Conservation (phyloP, 1,140 invertebrate genomes). For the Ctenoplectra terminalis region DNA sequence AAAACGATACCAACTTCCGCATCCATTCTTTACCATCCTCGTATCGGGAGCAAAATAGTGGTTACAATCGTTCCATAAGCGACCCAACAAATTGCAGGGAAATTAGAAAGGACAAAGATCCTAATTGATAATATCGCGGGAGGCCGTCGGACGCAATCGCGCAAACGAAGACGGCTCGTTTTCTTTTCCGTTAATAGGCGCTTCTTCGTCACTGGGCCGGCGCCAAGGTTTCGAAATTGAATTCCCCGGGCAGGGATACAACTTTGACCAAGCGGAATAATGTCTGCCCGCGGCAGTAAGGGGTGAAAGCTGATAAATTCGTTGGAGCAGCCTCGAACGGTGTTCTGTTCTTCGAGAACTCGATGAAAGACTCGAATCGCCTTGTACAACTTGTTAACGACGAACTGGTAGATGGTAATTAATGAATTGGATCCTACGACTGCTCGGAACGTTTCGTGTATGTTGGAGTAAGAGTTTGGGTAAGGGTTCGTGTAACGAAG, state of each 20-base stretch:
- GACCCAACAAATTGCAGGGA: constrained; percentile 8
- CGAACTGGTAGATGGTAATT: not conserved
- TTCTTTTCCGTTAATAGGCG: constrained; percentile 10
- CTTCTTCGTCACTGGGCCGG: not conserved
- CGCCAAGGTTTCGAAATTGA: not conserved
- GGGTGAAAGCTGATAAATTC: constrained; percentile 6
- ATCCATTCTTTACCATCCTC: not conserved
- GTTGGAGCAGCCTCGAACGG: not conserved
- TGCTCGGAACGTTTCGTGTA: not conserved
- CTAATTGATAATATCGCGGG: not conserved
- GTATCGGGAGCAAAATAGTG: not conserved
- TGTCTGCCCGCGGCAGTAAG: not conserved
- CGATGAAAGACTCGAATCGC: not conserved
- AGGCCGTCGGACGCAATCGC: not conserved
- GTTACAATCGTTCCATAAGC: not conserved
- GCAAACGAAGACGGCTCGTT: not conserved
- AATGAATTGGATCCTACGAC: not conserved
- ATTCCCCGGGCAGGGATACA: not conserved
- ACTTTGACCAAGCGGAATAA: constrained; percentile 14
- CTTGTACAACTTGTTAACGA: not conserved
- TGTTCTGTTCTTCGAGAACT: not conserved
- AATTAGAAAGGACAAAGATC: not conserved
- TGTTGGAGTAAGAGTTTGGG: not conserved
- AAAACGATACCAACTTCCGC: too few relatives aligned
- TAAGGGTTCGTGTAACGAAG: too few relatives aligned